A percentile compares a stretch with the other conserved stretches of the same genome.
Conservation (phyloP, 2,888 invertebrate genomes). For the Cynaeus angustus region DNA sequence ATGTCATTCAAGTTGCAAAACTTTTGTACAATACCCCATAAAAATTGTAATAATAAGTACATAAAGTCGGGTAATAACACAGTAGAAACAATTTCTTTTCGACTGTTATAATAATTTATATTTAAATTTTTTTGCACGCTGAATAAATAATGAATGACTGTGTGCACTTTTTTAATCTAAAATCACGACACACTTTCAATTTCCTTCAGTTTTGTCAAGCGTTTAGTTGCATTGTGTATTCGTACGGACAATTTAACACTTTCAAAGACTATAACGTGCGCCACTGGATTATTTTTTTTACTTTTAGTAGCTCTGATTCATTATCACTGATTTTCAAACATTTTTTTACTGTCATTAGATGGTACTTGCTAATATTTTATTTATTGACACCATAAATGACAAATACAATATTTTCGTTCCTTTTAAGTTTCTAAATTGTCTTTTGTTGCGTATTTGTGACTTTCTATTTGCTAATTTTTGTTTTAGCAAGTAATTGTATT, state of each 20-base stretch:
- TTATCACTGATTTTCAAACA: constrained; percentile 9
- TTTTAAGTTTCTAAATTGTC: constrained; percentile 32
- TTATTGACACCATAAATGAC: constrained; percentile 10
- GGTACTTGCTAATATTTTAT: constrained; percentile 17
- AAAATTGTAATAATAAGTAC: too few relatives aligned
- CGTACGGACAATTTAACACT: constrained; percentile 30
- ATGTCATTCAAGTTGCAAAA: constrained; percentile 25
- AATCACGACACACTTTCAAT: constrained; percentile 29
- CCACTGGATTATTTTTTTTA: constrained; percentile 2
- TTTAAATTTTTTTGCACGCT: not conserved
- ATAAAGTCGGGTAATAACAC: not conserved
- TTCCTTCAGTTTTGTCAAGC: constrained; percentile 6
- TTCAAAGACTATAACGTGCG: constrained; percentile 8
- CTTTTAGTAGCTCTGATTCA: not conserved
- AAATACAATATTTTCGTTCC: constrained; percentile 17
- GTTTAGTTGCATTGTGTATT: constrained; percentile 19
- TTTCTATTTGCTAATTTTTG: constrained; percentile 33
- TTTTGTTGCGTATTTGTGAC: constrained; percentile 7
- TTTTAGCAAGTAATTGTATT: constrained; percentile 9
- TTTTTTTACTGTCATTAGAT: constrained; percentile 18
- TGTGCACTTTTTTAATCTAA: constrained; percentile 7
- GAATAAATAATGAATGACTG: constrained; percentile 10
- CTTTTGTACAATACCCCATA: constrained; percentile 29
- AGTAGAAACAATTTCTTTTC: not conserved
- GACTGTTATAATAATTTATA: not conserved